Conservation (phyloP, 2,113 vertebrate species). For the Equus przewalskii region DNA sequence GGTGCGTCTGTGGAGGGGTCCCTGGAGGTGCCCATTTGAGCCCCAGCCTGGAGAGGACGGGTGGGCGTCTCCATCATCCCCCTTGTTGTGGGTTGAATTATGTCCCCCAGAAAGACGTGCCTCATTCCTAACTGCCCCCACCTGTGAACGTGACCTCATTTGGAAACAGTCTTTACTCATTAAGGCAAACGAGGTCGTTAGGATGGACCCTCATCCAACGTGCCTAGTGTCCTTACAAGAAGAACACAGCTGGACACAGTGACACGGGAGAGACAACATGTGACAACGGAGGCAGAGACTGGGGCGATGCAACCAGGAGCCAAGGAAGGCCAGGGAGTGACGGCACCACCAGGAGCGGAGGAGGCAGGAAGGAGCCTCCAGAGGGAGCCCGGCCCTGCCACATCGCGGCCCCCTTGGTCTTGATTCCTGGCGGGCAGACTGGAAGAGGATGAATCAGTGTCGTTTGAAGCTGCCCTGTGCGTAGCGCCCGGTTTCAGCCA, state of each 20-base stretch:
- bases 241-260: background rate
- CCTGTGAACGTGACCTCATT: fast-evolving
- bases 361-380: background rate
- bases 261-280: background rate
- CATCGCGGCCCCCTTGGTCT: background rate
- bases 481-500: background rate
- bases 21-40: background rate
- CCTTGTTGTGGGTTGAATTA: background rate
- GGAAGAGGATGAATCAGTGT: background rate
- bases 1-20: background rate
- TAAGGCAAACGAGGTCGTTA: background rate
- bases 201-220: background rate
- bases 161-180: background rate
- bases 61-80: no score
- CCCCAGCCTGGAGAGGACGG: background rate
- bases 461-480: background rate
- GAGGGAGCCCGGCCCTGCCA: background rate
- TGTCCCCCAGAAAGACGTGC: background rate
- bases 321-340: background rate
- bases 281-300: background rate
- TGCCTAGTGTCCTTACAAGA: background rate
- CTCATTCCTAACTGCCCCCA: background rate
- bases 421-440: no score
- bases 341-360: background rate
- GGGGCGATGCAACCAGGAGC: background rate